Conservation (phyloP, 2,888 invertebrate species). For the Athripsodes cinereus region DNA sequence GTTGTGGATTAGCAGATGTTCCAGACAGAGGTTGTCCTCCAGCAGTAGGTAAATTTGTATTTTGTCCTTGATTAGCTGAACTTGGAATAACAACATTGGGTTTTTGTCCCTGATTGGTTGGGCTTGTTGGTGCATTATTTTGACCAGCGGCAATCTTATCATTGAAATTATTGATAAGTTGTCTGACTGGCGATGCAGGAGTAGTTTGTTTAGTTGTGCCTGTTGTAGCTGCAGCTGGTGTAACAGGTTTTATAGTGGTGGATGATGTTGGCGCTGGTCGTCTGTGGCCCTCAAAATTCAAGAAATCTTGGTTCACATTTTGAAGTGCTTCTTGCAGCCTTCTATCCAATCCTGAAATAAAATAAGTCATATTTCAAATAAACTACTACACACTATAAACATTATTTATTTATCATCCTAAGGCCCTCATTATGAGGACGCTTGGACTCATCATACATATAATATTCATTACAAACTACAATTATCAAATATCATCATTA, state of each 20-base stretch:
- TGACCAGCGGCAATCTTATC: conserved; percentile 12
- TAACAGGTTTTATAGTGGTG: conserved; percentile 4
- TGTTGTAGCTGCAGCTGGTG: conserved; percentile 2
- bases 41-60: background rate
- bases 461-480: no score
- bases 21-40: background rate
- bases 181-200: conserved; percentile 16
- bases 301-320: conserved; percentile 23
- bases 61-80: background rate
- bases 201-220: conserved; percentile 11
- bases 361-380: no score
- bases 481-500: no score
- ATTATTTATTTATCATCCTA: no score
- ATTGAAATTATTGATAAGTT: conserved; percentile 21
- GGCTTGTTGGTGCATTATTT: background rate
- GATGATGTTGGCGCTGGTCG: conserved; percentile 29
- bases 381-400: no score
- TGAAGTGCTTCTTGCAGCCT: conserved; percentile 15
- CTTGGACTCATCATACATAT: no score
- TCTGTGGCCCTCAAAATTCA: conserved; percentile 25
- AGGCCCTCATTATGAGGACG: no score
- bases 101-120: background rate
- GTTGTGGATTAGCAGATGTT: background rate
- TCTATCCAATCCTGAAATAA: conserved; percentile 13
- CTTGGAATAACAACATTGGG: background rate